These are phyloP conservation scores for Ctenoplectra terminalis DNA, from an alignment of 1,140 invertebrate genomes.

Conservation along the genomic window DNA sequence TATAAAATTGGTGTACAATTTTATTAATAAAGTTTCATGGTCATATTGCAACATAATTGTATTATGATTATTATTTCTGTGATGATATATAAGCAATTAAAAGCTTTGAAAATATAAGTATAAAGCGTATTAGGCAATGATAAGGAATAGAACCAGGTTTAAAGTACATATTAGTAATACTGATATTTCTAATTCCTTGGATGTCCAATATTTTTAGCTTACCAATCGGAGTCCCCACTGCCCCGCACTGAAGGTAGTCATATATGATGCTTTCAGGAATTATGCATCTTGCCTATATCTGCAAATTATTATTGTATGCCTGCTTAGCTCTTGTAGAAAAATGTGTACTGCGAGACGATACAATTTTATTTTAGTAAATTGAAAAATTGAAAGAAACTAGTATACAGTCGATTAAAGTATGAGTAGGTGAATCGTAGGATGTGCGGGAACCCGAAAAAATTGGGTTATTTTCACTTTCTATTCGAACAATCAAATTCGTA, in stretches of 20 bases:
- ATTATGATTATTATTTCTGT: constrained; percentile 70
- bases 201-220: constrained; percentile 81
- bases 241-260: constrained; percentile 80
- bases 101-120: constrained; percentile 46
- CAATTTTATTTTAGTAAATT: constrained; percentile 56
- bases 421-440: constrained; percentile 52
- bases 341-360: constrained; percentile 62
- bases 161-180: constrained; percentile 61
- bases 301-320: constrained; percentile 73
- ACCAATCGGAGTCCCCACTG: constrained; percentile 81
- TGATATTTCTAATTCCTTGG: constrained; percentile 75
- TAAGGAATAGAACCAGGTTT: constrained; percentile 66
- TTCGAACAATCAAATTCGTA: constrained; percentile 15
- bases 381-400: constrained; percentile 47
- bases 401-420: constrained; percentile 32
- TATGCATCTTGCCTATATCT: constrained; percentile 75
- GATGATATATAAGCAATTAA: constrained; percentile 43
- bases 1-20: constrained; percentile 38
- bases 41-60: constrained; percentile 80
- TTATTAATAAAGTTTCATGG: constrained; percentile 48
- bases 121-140: constrained; percentile 63
- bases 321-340: constrained; percentile 74
- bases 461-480: background rate
- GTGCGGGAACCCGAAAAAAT: constrained; percentile 23
- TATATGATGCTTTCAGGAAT: constrained; percentile 73